These are phyloP conservation scores for Laticauda colubrina DNA, from an alignment of 2,113 vertebrate genomes.

Conservation along the genomic window DNA sequence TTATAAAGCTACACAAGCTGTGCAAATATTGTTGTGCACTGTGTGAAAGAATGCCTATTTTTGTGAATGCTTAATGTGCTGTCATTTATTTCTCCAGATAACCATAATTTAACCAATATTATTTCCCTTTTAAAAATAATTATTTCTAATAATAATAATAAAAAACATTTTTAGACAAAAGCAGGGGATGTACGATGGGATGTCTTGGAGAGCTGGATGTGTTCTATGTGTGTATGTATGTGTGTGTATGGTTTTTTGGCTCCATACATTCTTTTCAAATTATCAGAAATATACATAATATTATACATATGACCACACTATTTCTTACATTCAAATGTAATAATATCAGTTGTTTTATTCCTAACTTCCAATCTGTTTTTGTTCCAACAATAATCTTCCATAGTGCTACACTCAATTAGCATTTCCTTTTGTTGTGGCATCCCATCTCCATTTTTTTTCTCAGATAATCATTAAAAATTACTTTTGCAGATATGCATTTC, in stretches of 20 bases:
- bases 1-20: not conserved
- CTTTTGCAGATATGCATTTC: not conserved
- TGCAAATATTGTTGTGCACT: not conserved
- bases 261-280: not conserved
- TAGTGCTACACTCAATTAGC: not conserved
- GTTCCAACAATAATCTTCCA: not conserved
- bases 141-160: not conserved
- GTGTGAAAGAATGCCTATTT: not conserved
- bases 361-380: not conserved
- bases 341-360: not conserved
- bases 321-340: not conserved
- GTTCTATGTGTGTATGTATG: not conserved
- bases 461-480: not conserved
- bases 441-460: not conserved
- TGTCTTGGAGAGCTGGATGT: not conserved
- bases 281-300: not conserved
- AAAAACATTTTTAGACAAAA: not conserved
- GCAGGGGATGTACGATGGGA: not conserved
- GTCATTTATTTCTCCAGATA: not conserved
- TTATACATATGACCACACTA: not conserved
- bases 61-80: not conserved
- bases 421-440: not conserved
- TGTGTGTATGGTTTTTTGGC: not conserved
- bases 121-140: not conserved
- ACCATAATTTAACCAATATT: not conserved